These are phyloP conservation scores for Tanypteryx hageni DNA, from an alignment of 2,888 invertebrate genomes.

Conservation along the genomic window DNA sequence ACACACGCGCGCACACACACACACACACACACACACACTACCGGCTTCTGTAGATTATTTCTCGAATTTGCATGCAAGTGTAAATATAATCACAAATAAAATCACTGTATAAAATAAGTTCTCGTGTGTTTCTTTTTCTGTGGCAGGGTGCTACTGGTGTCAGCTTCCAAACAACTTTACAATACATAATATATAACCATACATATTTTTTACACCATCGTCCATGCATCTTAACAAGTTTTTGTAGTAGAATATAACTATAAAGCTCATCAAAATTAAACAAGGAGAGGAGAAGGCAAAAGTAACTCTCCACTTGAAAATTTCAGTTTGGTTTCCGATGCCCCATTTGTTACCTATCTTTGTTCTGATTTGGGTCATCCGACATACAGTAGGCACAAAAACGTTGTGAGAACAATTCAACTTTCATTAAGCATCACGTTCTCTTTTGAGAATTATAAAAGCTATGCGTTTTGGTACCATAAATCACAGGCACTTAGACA, in stretches of 20 bases:
- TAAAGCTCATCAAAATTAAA: slow-evolving; percentile 61
- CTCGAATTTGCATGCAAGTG: slow-evolving; percentile 57
- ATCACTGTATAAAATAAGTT: slow-evolving; percentile 64
- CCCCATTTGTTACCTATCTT: background rate
- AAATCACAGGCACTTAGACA: slow-evolving; percentile 58
- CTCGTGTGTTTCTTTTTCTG: slow-evolving; percentile 50
- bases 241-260: slow-evolving; percentile 45
- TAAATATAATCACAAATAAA: slow-evolving; percentile 63
- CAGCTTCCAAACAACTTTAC: slow-evolving; percentile 54
- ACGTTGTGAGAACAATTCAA: background rate
- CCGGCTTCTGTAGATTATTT: slow-evolving; percentile 45
- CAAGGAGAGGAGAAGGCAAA: slow-evolving; percentile 38
- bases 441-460: slow-evolving; percentile 39
- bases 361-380: slow-evolving; percentile 36
- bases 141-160: slow-evolving; percentile 54
- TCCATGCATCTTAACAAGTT: slow-evolving; percentile 27
- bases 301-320: slow-evolving; percentile 41
- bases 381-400: slow-evolving; percentile 44
- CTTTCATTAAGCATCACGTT: background rate
- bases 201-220: slow-evolving; percentile 21
- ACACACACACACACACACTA: slow-evolving; percentile 6
- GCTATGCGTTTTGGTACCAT: slow-evolving; percentile 47
- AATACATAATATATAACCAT: slow-evolving; percentile 34
- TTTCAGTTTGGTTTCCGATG: slow-evolving; percentile 36
- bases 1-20: slow-evolving; percentile 1